phyloP scores from a whole-genome alignment of 2,797 vertebrate genomes.

The Syngnathus rostellatus region DNA sequence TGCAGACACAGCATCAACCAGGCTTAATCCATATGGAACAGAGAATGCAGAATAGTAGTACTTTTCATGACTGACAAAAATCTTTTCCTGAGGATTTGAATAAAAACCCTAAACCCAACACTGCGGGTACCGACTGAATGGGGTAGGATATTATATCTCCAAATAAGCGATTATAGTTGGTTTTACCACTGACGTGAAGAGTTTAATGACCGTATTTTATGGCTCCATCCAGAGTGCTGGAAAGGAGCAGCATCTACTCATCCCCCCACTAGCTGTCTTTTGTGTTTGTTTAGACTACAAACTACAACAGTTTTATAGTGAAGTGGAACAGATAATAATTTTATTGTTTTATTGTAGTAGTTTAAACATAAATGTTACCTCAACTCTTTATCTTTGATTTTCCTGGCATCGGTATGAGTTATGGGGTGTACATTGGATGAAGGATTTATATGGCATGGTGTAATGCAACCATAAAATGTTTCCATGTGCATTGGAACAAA shows the following conservation, averaged over 20 bases:
- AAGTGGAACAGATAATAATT: too few species aligned
- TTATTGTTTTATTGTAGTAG: too few species aligned
- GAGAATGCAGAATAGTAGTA: not conserved
- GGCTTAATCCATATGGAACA: not conserved
- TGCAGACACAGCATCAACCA: slow-evolving; percentile 7
- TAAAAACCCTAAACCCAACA: not conserved
- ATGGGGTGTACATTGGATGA: not conserved
- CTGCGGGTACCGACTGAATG: not conserved
- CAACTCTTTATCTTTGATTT: not conserved
- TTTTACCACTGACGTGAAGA: not conserved
- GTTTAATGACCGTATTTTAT: not conserved
- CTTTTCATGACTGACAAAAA: not conserved
- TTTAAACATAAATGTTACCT: not conserved
- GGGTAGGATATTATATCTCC: too few species aligned
- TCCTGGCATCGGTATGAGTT: not conserved
- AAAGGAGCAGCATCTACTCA: not conserved
- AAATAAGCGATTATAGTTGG: too few species aligned
- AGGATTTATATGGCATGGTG: not conserved
- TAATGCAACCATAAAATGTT: slow-evolving; percentile 3
- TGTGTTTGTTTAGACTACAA: not conserved
- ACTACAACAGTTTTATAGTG: not conserved
- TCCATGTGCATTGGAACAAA: not conserved
- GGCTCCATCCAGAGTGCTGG: not conserved
- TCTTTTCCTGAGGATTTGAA: not conserved
- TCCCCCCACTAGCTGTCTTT: not conserved